Conservation (phyloP, 1,140 invertebrate species). For the Drosophila ambigua region DNA sequence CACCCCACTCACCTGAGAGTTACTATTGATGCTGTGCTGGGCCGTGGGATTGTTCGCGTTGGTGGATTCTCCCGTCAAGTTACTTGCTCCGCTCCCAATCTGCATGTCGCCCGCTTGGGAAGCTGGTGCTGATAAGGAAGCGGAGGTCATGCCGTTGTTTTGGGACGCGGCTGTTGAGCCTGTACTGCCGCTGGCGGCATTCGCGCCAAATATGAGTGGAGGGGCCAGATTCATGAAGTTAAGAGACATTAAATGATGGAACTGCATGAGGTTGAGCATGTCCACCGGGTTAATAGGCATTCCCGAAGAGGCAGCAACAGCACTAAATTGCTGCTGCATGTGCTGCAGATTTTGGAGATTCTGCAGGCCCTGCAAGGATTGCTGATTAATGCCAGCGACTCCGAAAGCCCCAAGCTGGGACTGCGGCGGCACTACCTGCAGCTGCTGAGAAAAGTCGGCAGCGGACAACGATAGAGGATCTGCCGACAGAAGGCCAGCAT, state of each 20-base stretch:
- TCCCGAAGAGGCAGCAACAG: constrained; percentile 47
- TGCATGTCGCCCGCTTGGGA: constrained; percentile 7
- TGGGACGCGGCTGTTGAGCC: constrained; percentile 13
- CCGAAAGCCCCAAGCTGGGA: constrained; percentile 9
- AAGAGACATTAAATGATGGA: constrained; percentile 87
- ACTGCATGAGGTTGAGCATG: constrained; percentile 92
- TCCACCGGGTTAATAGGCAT: constrained; percentile 78
- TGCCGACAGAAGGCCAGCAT: constrained; percentile 11
- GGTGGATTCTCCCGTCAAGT: constrained; percentile 14
- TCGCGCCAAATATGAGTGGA: constrained; percentile 76
- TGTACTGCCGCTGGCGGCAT: constrained; percentile 5
- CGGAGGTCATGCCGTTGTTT: constrained; percentile 36
- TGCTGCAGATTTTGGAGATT: constrained; percentile 70
- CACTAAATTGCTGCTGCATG: constrained; percentile 72
- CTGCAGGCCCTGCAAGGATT: constrained; percentile 54
- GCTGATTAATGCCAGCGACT: constrained; percentile 13
- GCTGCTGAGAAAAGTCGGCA: constrained; percentile 37
- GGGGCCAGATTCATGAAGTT: constrained; percentile 84
- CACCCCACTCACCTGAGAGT: constrained; percentile 41
- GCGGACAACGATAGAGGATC: constrained; percentile 23
- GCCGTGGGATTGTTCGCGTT: constrained; percentile 16
- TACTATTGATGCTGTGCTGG: constrained; percentile 29
- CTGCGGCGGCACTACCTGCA: constrained; percentile 25
- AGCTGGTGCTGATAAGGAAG: not conserved
- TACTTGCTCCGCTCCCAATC: not conserved